Evolutionary conservation across 2,797 vertebrate genomes (phyloP), one percentile per base, ranked within the genome.

Genomic region (Onychomys leucogaster): DNA sequence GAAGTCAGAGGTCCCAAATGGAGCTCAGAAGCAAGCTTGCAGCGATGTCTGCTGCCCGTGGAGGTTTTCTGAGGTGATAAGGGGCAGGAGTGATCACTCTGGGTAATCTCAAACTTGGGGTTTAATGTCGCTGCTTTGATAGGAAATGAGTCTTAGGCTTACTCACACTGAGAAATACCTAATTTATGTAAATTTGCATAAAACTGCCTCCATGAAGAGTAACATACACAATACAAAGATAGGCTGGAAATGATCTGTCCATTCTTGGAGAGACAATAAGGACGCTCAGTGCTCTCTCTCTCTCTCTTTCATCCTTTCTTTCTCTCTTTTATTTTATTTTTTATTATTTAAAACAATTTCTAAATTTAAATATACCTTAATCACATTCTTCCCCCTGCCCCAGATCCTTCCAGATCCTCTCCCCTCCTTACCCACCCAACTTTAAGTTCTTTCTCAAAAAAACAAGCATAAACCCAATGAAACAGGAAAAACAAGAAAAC

Each of bases 11-110:
- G 37, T 90, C 73, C 43, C 34, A 94, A 94, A 82, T 59, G 49
- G 78, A 84, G 7, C 61, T 93, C 76, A 46, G 67, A 94, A 88
- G 29, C 83, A 83, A 96, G 63, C 6, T 29, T 71, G 21, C 49
- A 1, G 65, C 25, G 32, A 32, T 27, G 10, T 89, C 9, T 92
- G 41, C 43, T 89, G 37, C 76, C 71, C 25, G 5, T 5, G 0
- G 43, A 81, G 63, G 37, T 95, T 52, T 69, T 55, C 63, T 67
- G 16, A 57, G 37, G n/a, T 78, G 67, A 34, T 29, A 32, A 14
- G 59, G 29, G 46, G 37, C 32, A 77, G 17, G 27, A 1, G 0
- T 25, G 14, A 4, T 75, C 55, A 90, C 67, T 73, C 2, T 81
- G 32, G 52, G 17, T 82, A 78, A 82, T 43, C 37, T 87, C 49